phyloP scores from a whole-genome alignment of 2,113 vertebrate species.

The Verasper variegatus region DNA sequence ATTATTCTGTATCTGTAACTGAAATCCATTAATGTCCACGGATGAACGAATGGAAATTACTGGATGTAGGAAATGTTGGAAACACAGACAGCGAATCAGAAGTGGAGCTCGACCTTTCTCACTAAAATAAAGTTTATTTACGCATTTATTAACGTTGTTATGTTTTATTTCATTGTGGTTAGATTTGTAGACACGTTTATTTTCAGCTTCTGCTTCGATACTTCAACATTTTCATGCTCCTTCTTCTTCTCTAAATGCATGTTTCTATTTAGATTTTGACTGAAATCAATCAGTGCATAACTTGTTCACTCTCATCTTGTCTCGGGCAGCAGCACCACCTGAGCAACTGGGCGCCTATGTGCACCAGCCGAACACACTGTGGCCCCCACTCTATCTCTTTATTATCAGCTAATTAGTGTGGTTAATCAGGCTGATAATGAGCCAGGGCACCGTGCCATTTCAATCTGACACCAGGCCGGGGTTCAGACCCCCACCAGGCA shows the following conservation, averaged over 20 bases:
- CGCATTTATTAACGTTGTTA: no score
- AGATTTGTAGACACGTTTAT: no score
- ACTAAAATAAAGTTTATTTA: no score
- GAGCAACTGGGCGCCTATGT: constrained; percentile 47
- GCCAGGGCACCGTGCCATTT: constrained; percentile 67
- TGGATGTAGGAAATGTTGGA: no score
- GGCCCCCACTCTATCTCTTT: constrained; percentile 43
- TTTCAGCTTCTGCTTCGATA: no score
- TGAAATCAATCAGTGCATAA: not conserved
- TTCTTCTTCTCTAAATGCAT: not conserved
- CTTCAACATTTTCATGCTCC: no score
- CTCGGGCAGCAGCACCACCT: constrained; percentile 51
- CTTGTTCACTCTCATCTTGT: constrained; percentile 45
- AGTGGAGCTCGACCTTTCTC: no score
- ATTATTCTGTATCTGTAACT: no score
- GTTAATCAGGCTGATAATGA: constrained; percentile 82
- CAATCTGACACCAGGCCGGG: constrained; percentile 70
- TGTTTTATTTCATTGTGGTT: no score
- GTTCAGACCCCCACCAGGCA: constrained; percentile 48
- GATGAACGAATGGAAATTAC: no score
- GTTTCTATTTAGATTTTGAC: not conserved
- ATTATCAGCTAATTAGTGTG: constrained; percentile 78
- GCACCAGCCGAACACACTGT: constrained; percentile 32
- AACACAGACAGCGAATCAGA: no score
- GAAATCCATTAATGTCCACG: no score